Conservation (phyloP, 2,797 vertebrate genomes). For the Myotis pilosus region DNA sequence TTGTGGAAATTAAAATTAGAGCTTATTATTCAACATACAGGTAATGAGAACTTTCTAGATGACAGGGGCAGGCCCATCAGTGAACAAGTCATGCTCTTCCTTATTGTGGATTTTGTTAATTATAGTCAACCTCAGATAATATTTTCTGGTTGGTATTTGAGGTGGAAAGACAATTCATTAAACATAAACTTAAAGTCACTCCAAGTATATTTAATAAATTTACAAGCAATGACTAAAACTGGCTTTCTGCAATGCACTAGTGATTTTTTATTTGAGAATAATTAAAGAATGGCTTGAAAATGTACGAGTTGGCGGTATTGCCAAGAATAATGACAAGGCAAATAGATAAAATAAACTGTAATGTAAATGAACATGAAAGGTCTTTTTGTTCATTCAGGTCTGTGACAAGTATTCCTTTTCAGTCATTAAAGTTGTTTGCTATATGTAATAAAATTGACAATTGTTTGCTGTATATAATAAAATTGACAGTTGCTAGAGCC, state of each 20-base stretch:
- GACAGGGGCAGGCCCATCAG: neutral
- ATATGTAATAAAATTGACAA: neutral
- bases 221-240: neutral
- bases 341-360: neutral
- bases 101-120: neutral
- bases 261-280: constrained; percentile 8
- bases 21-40: neutral
- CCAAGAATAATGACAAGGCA: neutral
- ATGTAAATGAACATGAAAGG: neutral
- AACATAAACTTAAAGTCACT: neutral
- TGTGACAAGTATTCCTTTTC: neutral
- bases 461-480: neutral
- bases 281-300: constrained; percentile 14
- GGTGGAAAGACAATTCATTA: neutral
- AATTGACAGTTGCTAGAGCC: neutral
- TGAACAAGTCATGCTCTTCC: neutral
- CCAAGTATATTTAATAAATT: neutral
- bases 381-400: neutral
- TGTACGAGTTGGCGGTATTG: neutral
- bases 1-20: neutral
- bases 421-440: neutral
- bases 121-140: neutral
- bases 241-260: neutral
- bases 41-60: neutral
- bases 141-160: neutral